Percentiles rank a stretch among this genome's conserved stretches.
These are phyloP conservation scores for Stegostoma tigrinum DNA, from an alignment of 2,113 vertebrate species.

Conservation along the genomic window DNA sequence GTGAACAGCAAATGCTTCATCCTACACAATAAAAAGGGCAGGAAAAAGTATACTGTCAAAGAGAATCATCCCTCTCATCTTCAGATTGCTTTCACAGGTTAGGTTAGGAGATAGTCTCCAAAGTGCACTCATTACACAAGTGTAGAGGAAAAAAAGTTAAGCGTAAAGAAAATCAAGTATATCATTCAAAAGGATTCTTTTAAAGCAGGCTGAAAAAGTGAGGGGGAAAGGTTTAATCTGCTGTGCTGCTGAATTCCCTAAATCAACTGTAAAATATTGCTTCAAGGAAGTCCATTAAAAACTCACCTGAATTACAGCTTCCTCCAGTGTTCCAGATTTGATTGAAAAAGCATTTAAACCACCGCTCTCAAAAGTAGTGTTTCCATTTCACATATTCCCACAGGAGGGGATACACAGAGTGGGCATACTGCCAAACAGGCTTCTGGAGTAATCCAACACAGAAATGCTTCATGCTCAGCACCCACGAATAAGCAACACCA, in stretches of 20 bases:
- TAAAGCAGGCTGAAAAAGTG: background rate
- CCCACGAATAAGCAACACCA: background rate
- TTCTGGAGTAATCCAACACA: conserved; percentile 25
- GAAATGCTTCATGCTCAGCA: background rate
- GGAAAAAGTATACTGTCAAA: background rate
- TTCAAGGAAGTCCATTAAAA: conserved; percentile 21
- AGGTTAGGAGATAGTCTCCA: too few relatives aligned
- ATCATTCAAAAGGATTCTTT: background rate
- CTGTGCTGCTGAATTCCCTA: background rate
- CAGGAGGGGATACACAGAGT: conserved; percentile 5
- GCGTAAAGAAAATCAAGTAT: background rate
- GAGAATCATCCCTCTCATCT: background rate
- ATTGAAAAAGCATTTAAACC: conserved; percentile 28
- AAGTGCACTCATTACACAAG: background rate
- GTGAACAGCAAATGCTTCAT: background rate
- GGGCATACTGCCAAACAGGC: conserved; percentile 11
- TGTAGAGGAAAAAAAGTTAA: background rate
- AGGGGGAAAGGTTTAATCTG: background rate
- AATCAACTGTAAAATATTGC: conserved; percentile 30
- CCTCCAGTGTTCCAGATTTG: background rate
- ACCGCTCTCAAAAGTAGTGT: background rate
- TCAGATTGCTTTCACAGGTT: background rate
- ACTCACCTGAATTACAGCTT: conserved; percentile 29
- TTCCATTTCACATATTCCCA: conserved; percentile 35
- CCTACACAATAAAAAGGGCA: background rate